Percentiles rank a stretch among this genome's conserved stretches.
phyloP scores from a whole-genome alignment of 2,888 invertebrate genomes.

The Hirtodrosophila trivittata region DNA sequence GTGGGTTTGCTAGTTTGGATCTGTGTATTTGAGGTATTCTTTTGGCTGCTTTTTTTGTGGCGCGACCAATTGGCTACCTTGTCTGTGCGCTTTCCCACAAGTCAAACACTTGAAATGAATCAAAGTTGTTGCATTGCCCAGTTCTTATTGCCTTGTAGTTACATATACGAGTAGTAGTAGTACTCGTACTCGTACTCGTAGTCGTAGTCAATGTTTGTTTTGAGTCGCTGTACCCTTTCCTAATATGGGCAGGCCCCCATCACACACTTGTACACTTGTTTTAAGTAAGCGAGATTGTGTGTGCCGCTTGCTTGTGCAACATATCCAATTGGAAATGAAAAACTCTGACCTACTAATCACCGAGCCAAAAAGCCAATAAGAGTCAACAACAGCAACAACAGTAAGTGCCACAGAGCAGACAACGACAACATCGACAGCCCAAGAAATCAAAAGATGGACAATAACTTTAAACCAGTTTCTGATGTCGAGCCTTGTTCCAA shows the following conservation, averaged over 20 bases:
- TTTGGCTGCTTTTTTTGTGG: slow-evolving; percentile 1
- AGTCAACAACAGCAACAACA: slow-evolving; percentile 57
- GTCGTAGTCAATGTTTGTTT: slow-evolving; percentile 53
- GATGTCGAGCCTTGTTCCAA: slow-evolving; percentile 68
- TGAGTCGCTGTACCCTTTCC: slow-evolving; percentile 72
- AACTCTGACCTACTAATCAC: slow-evolving; percentile 79
- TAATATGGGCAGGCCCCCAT: slow-evolving; percentile 64
- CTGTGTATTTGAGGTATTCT: neutral
- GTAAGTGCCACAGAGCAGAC: slow-evolving; percentile 45
- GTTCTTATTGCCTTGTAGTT: slow-evolving; percentile 68
- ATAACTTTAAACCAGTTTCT: slow-evolving; percentile 76
- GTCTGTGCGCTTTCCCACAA: slow-evolving; percentile 66
- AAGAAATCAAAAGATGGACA: slow-evolving; percentile 80
- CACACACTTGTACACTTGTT: slow-evolving; percentile 57
- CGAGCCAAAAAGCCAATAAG: slow-evolving; percentile 78
- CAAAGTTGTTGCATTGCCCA: slow-evolving; percentile 51
- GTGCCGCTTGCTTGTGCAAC: slow-evolving; percentile 66
- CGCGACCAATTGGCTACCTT: slow-evolving; percentile 44
- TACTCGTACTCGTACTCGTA: neutral
- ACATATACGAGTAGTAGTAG: slow-evolving; percentile 43
- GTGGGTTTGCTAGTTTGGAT: neutral
- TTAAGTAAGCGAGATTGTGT: slow-evolving; percentile 58
- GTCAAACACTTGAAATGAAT: slow-evolving; percentile 56
- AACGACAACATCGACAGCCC: slow-evolving; percentile 65
- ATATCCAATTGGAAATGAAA: slow-evolving; percentile 79